Percentiles rank a stretch among this genome's conserved stretches.
phyloP scores from a whole-genome alignment of 2,797 vertebrate species.

The Epinephelus awoara region DNA sequence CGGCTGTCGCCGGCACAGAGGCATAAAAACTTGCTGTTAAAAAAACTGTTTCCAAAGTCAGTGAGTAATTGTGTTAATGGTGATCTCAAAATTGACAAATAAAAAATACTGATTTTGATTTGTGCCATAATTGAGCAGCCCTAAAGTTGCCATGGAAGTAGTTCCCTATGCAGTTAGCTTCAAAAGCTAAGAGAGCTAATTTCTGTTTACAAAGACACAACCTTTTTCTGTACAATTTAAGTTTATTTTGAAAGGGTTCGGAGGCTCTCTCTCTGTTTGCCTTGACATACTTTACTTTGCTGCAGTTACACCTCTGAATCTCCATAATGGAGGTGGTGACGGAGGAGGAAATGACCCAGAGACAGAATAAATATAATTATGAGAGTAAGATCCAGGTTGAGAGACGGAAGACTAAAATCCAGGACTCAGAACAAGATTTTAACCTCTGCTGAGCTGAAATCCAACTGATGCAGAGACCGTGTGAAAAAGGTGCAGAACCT shows the following conservation, averaged over 20 bases:
- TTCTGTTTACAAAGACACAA: not conserved
- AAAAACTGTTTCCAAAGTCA: too few relatives aligned
- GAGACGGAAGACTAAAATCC: not conserved
- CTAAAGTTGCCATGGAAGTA: too few relatives aligned
- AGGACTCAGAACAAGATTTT: not conserved
- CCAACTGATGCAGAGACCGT: not conserved
- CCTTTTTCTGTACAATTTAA: not conserved
- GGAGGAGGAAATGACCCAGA: not conserved
- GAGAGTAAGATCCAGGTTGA: not conserved
- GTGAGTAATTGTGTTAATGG: too few relatives aligned
- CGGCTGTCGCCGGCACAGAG: too few relatives aligned
- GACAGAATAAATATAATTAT: too few relatives aligned
- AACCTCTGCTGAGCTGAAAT: not conserved
- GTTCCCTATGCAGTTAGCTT: not conserved
- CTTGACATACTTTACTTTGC: too few relatives aligned
- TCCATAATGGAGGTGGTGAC: not conserved
- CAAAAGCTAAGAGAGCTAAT: not conserved
- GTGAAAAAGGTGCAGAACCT: not conserved
- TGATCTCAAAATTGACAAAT: too few relatives aligned
- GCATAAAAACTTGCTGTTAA: too few relatives aligned
- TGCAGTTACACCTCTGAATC: too few relatives aligned
- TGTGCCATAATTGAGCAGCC: too few relatives aligned
- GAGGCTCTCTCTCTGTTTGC: too few relatives aligned
- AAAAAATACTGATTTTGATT: too few relatives aligned
- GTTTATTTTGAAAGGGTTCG: not conserved